phyloP scores from a whole-genome alignment of 2,113 vertebrate genomes.

The Solenodon paradoxus region DNA sequence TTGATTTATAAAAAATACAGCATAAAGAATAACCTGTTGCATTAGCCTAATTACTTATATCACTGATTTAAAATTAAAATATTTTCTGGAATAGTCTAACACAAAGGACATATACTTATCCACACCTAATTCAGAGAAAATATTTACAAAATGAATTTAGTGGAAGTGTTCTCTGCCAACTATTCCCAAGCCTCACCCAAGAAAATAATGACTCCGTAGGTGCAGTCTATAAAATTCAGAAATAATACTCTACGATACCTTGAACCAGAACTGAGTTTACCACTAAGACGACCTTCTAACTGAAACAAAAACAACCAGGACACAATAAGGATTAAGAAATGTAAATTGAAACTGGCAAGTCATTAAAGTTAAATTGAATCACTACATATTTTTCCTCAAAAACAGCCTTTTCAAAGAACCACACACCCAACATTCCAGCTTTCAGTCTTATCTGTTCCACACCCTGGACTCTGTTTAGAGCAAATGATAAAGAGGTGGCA shows the following conservation, averaged over 20 bases:
- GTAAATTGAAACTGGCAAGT: not conserved
- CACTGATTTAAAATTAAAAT: not conserved
- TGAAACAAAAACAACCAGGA: not conserved
- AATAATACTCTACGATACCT: not conserved
- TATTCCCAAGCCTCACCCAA: not conserved
- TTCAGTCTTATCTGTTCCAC: not conserved
- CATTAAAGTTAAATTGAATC: not conserved
- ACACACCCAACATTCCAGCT: not conserved
- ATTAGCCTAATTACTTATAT: not conserved
- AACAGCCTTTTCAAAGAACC: not conserved
- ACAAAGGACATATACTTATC: slow-evolving; percentile 21
- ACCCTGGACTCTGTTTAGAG: not conserved
- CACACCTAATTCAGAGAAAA: not conserved
- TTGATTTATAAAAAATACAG: not conserved
- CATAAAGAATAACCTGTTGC: not conserved
- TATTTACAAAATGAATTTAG: not conserved
- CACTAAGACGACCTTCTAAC: not conserved
- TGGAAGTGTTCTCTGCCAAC: not conserved
- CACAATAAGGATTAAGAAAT: not conserved
- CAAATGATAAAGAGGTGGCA: not conserved
- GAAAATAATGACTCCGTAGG: not conserved
- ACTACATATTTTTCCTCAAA: not conserved
- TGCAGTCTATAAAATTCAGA: not conserved
- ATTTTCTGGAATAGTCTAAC: not conserved
- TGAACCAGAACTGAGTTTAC: not conserved